Conservation (phyloP, 2,797 vertebrate species). For the Todus mexicanus region DNA sequence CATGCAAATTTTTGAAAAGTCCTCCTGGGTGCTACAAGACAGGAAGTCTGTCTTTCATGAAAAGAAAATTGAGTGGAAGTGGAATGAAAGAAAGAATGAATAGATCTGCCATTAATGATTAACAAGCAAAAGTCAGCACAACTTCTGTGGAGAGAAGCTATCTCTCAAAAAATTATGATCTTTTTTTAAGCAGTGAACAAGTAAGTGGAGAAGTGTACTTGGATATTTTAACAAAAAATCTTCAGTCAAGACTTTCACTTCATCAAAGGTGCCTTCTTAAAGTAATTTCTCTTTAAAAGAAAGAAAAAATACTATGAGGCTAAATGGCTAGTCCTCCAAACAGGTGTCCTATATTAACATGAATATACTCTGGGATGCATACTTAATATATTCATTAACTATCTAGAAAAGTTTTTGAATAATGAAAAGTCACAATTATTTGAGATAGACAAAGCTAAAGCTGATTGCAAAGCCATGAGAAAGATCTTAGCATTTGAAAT, state of each 20-base stretch:
- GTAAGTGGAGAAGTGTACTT: background rate
- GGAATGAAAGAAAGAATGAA: background rate
- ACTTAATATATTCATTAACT: background rate
- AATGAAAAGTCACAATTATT: background rate
- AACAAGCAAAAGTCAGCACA: background rate
- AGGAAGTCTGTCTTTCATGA: background rate
- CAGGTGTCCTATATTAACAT: background rate
- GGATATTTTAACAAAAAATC: background rate
- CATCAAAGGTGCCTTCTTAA: background rate
- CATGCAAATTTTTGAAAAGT: background rate
- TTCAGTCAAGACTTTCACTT: background rate
- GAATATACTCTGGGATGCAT: background rate
- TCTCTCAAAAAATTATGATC: background rate
- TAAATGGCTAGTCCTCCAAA: background rate
- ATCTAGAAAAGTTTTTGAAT: background rate
- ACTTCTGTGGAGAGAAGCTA: background rate
- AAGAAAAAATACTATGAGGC: background rate
- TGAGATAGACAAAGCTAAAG: background rate
- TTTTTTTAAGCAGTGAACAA: background rate
- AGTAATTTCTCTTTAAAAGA: background rate
- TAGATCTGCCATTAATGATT: background rate
- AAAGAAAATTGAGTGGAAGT: background rate
- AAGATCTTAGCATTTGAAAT: background rate
- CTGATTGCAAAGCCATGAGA: background rate
- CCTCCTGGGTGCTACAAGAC: background rate